These are phyloP conservation scores for Chondrilla cf. caribensis DNA, from an alignment of 37 sponge, comb jelly and placozoan genomes.

Conservation along the genomic window DNA sequence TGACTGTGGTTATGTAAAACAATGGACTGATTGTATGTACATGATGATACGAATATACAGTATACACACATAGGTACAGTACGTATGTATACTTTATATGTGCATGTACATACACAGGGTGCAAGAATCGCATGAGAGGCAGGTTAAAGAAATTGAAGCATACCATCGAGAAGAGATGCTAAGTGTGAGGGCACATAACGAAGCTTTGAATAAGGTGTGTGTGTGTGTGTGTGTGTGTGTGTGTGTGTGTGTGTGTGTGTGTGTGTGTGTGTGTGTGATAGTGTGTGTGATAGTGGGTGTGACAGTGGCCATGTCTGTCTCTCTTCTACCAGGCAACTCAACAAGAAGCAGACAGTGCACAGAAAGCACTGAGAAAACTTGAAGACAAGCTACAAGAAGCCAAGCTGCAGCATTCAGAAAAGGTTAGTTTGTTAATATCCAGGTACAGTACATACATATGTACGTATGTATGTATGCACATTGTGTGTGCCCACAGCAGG, in stretches of 20 bases:
- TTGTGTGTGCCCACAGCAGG: too few relatives aligned
- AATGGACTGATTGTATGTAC: background rate
- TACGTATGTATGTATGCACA: too few relatives aligned
- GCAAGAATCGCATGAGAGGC: background rate
- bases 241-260: background rate
- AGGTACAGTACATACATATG: background rate
- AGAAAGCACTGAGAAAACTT: background rate
- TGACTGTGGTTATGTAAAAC: background rate
- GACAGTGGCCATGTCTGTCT: too few relatives aligned
- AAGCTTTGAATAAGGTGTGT: conserved; percentile 2
- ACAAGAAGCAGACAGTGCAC: background rate
- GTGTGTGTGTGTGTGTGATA: too few relatives aligned
- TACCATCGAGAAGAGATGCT: background rate
- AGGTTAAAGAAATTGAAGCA: background rate
- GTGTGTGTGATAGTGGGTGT: too few relatives aligned
- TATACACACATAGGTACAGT: background rate
- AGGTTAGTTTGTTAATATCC: background rate
- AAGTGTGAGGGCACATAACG: background rate
- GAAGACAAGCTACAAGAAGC: conserved; percentile 1
- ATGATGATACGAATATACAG: background rate
- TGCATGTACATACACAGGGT: too few relatives aligned
- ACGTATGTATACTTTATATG: too few relatives aligned
- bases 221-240: background rate
- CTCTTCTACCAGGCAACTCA: background rate
- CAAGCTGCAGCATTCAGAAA: conserved; percentile 2